phyloP scores from a whole-genome alignment of 1,140 invertebrate genomes.

The Drosophila kohkoa region DNA sequence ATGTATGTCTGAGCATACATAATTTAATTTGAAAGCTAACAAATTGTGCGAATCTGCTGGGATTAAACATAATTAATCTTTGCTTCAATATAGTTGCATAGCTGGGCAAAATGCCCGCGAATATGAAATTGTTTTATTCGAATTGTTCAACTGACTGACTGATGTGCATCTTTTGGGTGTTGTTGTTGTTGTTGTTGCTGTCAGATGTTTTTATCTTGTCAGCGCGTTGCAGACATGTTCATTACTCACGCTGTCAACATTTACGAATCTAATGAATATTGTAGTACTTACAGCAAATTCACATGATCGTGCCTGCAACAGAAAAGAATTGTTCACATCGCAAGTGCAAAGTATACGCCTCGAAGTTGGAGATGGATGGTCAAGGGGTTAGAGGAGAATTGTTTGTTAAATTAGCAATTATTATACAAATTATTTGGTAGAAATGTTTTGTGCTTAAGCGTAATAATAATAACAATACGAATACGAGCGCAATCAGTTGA shows the following conservation, averaged over 20 bases:
- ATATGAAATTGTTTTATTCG: conserved; percentile 11
- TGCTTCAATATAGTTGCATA: conserved; percentile 31
- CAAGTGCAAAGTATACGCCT: conserved; percentile 70
- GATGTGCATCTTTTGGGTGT: conserved; percentile 27
- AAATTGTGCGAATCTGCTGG: conserved; percentile 68
- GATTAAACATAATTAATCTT: conserved; percentile 73
- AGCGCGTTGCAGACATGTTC: conserved; percentile 49
- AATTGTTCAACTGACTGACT: conserved; percentile 31
- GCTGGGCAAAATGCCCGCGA: conserved; percentile 66
- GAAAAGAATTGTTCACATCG: conserved; percentile 31
- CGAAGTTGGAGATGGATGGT: background rate
- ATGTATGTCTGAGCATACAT: conserved; percentile 24
- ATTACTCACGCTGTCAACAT: conserved; percentile 68
- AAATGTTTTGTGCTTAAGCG: conserved; percentile 54
- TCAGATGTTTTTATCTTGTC: conserved; percentile 36
- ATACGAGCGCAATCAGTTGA: conserved; percentile 34
- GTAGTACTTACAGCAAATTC: conserved; percentile 63
- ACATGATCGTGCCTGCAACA: conserved; percentile 27
- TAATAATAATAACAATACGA: conserved; percentile 10
- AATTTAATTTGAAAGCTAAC: conserved; percentile 55
- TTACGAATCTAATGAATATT: conserved; percentile 10
- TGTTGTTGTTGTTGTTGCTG: conserved; percentile 19
- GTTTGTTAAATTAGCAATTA: conserved; percentile 84
- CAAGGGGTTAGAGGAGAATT: conserved; percentile 56
- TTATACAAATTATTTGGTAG: conserved; percentile 52